Percentiles rank a stretch among this genome's conserved stretches.
Conservation (phyloP, 1,140 invertebrate species). For the Rhagoletis zephyria region DNA sequence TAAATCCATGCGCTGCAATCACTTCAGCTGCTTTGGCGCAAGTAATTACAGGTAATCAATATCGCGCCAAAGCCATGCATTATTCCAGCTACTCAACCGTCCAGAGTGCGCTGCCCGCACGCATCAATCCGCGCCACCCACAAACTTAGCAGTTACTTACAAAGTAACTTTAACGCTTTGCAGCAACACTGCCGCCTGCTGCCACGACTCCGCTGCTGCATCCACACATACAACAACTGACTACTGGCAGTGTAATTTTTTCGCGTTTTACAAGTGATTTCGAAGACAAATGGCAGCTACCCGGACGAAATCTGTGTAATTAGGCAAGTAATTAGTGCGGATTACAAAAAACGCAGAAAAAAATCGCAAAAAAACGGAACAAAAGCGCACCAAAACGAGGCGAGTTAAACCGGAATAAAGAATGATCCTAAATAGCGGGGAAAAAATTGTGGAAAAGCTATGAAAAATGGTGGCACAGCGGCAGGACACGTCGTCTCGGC, state of each 20-base stretch:
- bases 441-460: not conserved
- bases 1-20: constrained; percentile 14
- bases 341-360: constrained; percentile 39
- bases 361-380: not conserved
- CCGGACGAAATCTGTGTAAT: constrained; percentile 53
- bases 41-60: constrained; percentile 52
- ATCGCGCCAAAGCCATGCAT: constrained; percentile 39
- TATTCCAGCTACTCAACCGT: not conserved
- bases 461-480: constrained; percentile 11
- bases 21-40: not conserved
- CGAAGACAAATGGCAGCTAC: constrained; percentile 53
- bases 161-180: not conserved
- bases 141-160: not conserved
- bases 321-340: constrained; percentile 54
- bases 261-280: constrained; percentile 48
- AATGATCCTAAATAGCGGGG: not conserved
- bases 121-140: not conserved
- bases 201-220: too few species aligned
- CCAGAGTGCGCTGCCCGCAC: not conserved
- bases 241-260: constrained; percentile 20
- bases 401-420: not conserved
- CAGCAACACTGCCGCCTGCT: not conserved
- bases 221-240: not conserved
- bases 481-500: not conserved
- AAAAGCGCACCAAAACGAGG: not conserved